These are phyloP conservation scores for Carposina sasakii DNA, from an alignment of 1,140 invertebrate genomes.

Conservation along the genomic window DNA sequence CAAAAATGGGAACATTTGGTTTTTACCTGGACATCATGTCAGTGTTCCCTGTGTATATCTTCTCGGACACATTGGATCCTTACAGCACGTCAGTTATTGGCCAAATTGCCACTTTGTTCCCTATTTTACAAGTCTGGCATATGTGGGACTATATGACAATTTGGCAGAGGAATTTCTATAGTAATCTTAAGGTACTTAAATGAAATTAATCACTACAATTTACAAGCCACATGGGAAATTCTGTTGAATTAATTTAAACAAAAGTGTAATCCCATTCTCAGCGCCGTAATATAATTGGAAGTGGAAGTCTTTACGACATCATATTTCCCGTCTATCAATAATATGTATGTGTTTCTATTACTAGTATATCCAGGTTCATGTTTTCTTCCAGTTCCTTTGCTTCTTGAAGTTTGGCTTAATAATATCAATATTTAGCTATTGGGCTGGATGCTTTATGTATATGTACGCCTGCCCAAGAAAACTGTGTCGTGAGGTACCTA, in stretches of 20 bases:
- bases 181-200: conserved; percentile 38
- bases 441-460: conserved; percentile 53
- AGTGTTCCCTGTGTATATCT: conserved; percentile 52
- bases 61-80: conserved; percentile 49
- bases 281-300: too few relatives aligned
- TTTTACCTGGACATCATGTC: conserved; percentile 60
- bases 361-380: not conserved
- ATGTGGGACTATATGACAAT: conserved; percentile 50
- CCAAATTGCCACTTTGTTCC: conserved; percentile 39
- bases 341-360: too few relatives aligned
- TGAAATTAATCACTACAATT: not conserved
- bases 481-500: conserved; percentile 44
- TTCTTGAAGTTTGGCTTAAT: conserved; percentile 39
- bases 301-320: too few relatives aligned
- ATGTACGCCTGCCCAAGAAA: conserved; percentile 49
- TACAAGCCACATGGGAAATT: too few relatives aligned
- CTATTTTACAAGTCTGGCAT: conserved; percentile 58
- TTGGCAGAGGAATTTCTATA: conserved; percentile 47
- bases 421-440: conserved; percentile 50
- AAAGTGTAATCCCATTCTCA: too few relatives aligned
- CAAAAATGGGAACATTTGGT: conserved; percentile 52
- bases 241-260: too few relatives aligned
- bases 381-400: conserved; percentile 41
- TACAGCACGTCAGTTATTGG: conserved; percentile 31
- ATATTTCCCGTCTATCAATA: too few relatives aligned